phyloP scores from a whole-genome alignment of 2,888 invertebrate species.

The Protonemura montana region DNA sequence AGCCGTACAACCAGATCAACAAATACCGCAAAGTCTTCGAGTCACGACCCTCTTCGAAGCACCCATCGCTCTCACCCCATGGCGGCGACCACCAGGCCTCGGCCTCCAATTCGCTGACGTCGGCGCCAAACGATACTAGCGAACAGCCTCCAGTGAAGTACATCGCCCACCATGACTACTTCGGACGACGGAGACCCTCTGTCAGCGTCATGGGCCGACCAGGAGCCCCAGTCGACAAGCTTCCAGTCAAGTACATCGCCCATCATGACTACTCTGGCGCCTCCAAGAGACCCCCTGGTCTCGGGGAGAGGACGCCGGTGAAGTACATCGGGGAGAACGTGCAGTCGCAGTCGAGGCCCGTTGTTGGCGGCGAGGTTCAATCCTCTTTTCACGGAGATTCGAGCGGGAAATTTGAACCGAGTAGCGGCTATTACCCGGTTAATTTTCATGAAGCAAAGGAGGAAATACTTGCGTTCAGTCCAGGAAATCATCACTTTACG shows the following conservation, averaged over 20 bases:
- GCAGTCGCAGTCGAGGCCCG: neutral
- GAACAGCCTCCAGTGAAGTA: neutral
- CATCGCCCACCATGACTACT: conserved; percentile 10
- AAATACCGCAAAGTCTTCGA: neutral
- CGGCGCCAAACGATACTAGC: too few relatives aligned
- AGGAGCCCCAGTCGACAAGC: neutral
- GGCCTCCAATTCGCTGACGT: too few relatives aligned
- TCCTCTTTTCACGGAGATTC: neutral
- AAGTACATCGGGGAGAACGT: neutral
- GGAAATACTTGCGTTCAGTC: neutral
- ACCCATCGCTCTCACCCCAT: too few relatives aligned
- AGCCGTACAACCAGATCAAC: conserved; percentile 19
- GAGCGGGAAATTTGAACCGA: neutral
- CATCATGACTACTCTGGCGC: neutral
- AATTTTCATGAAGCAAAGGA: neutral
- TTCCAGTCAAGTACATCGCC: neutral
- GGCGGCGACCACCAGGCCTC: neutral
- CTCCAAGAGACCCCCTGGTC: neutral
- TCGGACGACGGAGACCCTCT: neutral
- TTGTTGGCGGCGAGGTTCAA: neutral
- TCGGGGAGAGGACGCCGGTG: neutral
- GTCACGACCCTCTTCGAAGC: neutral
- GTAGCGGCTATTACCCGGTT: neutral
- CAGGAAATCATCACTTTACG: neutral
- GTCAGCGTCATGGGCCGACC: neutral